These are phyloP conservation scores for Tachina grossa DNA, from an alignment of 2,888 invertebrate genomes.

Conservation along the genomic window DNA sequence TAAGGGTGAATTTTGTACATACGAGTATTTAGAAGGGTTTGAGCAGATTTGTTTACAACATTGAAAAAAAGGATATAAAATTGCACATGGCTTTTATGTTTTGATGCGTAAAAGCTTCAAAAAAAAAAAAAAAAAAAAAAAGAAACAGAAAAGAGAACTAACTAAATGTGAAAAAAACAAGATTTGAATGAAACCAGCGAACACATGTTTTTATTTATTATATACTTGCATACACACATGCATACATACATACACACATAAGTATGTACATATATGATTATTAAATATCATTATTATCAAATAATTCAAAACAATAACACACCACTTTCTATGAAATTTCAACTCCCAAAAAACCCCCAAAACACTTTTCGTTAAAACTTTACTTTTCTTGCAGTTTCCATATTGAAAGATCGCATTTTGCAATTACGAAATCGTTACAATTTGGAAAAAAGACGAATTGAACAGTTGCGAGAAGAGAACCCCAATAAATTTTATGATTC, in stretches of 20 bases:
- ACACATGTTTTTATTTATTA: conserved; percentile 59
- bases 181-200: conserved; percentile 59
- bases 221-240: no score
- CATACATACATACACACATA: no score
- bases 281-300: no score
- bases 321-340: neutral
- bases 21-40: conserved; percentile 1
- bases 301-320: neutral
- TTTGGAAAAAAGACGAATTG: conserved; percentile 82
- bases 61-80: conserved; percentile 16
- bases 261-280: no score
- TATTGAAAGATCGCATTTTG: conserved; percentile 82
- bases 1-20: conserved; percentile 31
- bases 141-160: neutral
- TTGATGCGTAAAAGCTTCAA: conserved; percentile 67
- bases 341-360: neutral
- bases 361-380: neutral
- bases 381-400: conserved; percentile 75
- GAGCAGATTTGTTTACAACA: conserved; percentile 51
- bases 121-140: conserved; percentile 32
- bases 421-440: conserved; percentile 83
- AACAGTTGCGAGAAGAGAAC: conserved; percentile 77
- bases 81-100: conserved; percentile 59
- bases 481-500: conserved; percentile 76
- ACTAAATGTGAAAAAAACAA: conserved; percentile 14